A percentile compares a stretch with the other conserved stretches of the same genome.
These are phyloP conservation scores for Rhopalosiphum nymphaeae DNA, from an alignment of 2,888 invertebrate genomes.

Conservation along the genomic window DNA sequence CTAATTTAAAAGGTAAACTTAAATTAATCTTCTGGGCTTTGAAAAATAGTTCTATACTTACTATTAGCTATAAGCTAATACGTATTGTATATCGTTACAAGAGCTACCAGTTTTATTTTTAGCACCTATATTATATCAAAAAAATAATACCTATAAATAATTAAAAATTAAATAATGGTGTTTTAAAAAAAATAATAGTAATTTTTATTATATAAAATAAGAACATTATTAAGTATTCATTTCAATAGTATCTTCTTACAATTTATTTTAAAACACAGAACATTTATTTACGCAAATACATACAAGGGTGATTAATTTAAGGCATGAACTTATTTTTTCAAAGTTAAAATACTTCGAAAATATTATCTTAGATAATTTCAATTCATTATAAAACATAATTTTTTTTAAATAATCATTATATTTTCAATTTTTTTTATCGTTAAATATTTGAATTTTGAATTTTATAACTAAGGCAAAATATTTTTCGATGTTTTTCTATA, in stretches of 20 bases:
- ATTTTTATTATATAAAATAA: neutral
- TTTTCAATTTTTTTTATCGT: neutral
- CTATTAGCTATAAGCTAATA: neutral
- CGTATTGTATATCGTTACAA: neutral
- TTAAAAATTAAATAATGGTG: neutral
- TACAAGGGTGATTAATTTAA: neutral
- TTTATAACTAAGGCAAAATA: neutral
- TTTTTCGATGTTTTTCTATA: too few relatives aligned
- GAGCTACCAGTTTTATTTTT: neutral
- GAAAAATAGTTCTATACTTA: neutral
- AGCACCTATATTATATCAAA: neutral
- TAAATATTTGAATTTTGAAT: neutral
- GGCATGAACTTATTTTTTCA: neutral
- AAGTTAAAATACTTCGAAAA: neutral
- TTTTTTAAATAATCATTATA: neutral
- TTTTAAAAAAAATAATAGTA: neutral
- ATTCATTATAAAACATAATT: neutral
- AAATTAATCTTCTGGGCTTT: neutral
- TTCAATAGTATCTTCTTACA: neutral
- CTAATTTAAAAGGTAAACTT: slow-evolving; percentile 18
- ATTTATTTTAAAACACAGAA: neutral
- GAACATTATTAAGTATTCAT: neutral
- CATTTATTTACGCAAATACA: neutral
- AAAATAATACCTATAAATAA: neutral
- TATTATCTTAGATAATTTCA: neutral